Percentiles rank a stretch among this genome's conserved stretches.
Conservation (phyloP, 2,113 vertebrate genomes). For the Cathartes aura region DNA sequence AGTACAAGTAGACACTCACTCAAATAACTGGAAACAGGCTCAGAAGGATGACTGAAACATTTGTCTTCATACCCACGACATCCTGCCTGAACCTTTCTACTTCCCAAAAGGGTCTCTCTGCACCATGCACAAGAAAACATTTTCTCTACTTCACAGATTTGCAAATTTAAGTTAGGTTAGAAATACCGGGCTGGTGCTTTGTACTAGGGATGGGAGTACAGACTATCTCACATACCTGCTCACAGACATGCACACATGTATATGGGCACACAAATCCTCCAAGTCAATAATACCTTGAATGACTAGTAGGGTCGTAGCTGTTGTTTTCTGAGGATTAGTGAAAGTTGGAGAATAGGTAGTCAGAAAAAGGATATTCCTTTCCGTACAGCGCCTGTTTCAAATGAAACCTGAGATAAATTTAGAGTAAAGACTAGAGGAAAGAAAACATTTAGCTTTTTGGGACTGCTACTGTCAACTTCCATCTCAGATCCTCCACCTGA, state of each 20-base stretch:
- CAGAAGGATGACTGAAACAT: neutral
- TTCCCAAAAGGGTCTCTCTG: neutral
- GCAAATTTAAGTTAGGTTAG: neutral
- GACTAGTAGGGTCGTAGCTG: neutral
- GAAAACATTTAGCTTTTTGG: neutral
- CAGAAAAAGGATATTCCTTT: neutral
- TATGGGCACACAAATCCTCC: neutral
- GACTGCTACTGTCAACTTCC: neutral
- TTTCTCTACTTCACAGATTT: neutral
- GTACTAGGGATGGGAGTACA: neutral
- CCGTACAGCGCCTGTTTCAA: neutral
- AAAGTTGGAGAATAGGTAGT: neutral
- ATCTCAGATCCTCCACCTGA: neutral
- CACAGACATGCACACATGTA: accelerated
- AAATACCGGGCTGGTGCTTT: neutral
- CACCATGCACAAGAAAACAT: neutral
- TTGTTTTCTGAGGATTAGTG: neutral
- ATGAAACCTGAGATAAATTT: neutral
- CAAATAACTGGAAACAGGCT: neutral
- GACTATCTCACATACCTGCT: neutral
- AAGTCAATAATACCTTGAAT: neutral
- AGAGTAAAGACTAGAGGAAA: neutral
- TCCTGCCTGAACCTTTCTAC: neutral
- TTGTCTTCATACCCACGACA: neutral
- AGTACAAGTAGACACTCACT: neutral